Percentiles rank a stretch among this genome's conserved stretches.
Evolutionary conservation across 2,113 vertebrate genomes (phyloP).

Genomic region (Cololabis saira): DNA sequence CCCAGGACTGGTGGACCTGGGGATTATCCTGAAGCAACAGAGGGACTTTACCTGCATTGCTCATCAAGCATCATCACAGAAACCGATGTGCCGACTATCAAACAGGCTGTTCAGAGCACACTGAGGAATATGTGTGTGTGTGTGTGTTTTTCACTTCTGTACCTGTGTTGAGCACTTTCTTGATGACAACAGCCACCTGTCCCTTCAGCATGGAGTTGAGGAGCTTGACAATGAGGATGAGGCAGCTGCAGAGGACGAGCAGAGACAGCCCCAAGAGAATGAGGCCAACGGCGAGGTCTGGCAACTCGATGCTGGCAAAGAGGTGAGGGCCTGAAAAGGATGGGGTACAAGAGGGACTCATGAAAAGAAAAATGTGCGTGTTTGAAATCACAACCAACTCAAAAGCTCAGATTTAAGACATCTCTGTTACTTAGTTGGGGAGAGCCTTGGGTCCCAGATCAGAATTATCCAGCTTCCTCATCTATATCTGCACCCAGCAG

Average conservation of each 20-base stretch:
- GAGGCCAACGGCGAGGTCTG: conserved; percentile 88
- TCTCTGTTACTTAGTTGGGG: no score
- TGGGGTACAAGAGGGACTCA: background rate
- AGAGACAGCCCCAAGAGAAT: conserved; percentile 89
- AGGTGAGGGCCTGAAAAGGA: conserved; percentile 85
- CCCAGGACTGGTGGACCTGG: conserved; percentile 46
- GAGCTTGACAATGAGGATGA: conserved; percentile 94
- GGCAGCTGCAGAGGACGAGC: conserved; percentile 89
- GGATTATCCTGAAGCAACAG: conserved; percentile 37
- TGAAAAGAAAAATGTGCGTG: background rate
- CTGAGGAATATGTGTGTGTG: background rate
- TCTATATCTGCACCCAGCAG: no score
- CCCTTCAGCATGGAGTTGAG: conserved; percentile 95
- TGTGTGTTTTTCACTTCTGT: conserved; percentile 2
- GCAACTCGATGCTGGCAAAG: conserved; percentile 80
- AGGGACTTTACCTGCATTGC: conserved; percentile 64
- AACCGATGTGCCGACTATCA: conserved; percentile 73
- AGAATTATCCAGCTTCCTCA: no score
- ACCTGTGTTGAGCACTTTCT: conserved; percentile 98
- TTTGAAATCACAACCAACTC: no score
- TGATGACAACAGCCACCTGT: conserved; percentile 92
- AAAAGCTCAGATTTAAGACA: no score
- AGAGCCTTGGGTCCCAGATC: no score
- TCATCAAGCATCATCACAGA: conserved; percentile 73
- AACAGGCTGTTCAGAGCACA: conserved; percentile 50